A percentile compares a stretch with the other conserved stretches of the same genome.
phyloP scores from a whole-genome alignment of 53 echinoderm and acorn worm genomes.

The Astropecten irregularis region DNA sequence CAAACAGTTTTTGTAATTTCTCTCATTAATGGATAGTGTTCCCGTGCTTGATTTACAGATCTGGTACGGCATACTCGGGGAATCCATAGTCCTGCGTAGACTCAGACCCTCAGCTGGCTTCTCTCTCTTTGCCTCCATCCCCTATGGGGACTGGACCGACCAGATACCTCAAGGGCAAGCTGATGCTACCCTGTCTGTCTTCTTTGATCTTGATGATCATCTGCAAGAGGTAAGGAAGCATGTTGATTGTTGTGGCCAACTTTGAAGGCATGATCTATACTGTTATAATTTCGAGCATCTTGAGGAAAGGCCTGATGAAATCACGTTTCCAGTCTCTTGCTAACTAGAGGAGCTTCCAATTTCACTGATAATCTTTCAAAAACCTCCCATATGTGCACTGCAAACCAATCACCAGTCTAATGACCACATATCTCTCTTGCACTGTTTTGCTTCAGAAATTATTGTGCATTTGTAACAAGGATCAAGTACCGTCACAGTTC shows the following conservation, averaged over 20 bases:
- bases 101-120: constrained; percentile 59
- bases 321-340: too few species aligned
- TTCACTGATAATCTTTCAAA: too few species aligned
- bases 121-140: background rate
- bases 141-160: too few species aligned
- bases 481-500: too few species aligned
- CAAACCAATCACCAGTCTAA: too few species aligned
- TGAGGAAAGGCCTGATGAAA: background rate
- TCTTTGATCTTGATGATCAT: constrained; percentile 48
- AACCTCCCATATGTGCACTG: too few species aligned
- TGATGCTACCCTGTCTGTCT: constrained; percentile 46
- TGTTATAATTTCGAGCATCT: background rate
- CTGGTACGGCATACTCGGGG: constrained; percentile 71
- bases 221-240: constrained; percentile 51
- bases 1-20: too few species aligned
- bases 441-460: too few species aligned
- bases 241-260: background rate
- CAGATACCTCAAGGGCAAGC: background rate
- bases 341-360: too few species aligned
- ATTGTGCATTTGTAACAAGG: too few species aligned
- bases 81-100: constrained; percentile 37
- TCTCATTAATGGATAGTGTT: too few species aligned
- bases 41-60: constrained; percentile 16
- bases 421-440: too few species aligned
- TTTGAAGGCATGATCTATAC: background rate